Percentiles rank a stretch among this genome's conserved stretches.
Conservation (phyloP, 1,140 invertebrate species). For the Drosophila obscura region DNA sequence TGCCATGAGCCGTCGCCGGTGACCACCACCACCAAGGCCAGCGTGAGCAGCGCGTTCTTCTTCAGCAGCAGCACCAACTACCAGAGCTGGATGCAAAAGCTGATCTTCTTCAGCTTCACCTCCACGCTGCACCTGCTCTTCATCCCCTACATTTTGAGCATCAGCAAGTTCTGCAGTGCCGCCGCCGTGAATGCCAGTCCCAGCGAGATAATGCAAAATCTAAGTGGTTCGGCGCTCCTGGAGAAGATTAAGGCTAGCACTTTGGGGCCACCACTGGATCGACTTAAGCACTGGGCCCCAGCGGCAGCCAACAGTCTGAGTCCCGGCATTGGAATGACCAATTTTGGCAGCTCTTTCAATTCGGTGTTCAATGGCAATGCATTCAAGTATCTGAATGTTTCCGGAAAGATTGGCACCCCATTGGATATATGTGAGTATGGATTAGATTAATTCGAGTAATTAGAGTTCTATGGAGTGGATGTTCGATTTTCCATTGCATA, state of each 20-base stretch:
- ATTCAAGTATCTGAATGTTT: slow-evolving; percentile 58
- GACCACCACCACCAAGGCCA: background rate
- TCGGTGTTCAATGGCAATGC: slow-evolving; percentile 56
- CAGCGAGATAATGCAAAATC: slow-evolving; percentile 64
- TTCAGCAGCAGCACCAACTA: slow-evolving; percentile 71
- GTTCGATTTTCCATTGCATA: too few relatives aligned
- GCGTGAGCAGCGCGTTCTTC: slow-evolving; percentile 48
- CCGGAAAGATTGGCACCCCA: slow-evolving; percentile 57
- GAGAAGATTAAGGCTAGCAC: slow-evolving; percentile 65
- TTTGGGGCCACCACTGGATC: slow-evolving; percentile 58
- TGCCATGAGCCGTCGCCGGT: background rate
- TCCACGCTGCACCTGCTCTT: slow-evolving; percentile 73
- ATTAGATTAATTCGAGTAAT: background rate
- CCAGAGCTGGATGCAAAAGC: slow-evolving; percentile 73
- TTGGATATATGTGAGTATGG: slow-evolving; percentile 66
- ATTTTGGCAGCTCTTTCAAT: slow-evolving; percentile 44
- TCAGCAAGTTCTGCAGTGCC: slow-evolving; percentile 76
- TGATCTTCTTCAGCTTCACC: slow-evolving; percentile 80
- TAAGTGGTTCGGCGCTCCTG: slow-evolving; percentile 57
- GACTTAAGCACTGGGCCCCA: slow-evolving; percentile 50
- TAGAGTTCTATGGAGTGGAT: too few relatives aligned
- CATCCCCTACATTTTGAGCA: slow-evolving; percentile 72
- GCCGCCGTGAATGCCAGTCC: slow-evolving; percentile 64
- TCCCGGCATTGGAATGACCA: slow-evolving; percentile 28
- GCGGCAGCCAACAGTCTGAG: slow-evolving; percentile 64